phyloP scores from a whole-genome alignment of 2,113 vertebrate genomes.

The Cyanoramphus novaezelandiae region DNA sequence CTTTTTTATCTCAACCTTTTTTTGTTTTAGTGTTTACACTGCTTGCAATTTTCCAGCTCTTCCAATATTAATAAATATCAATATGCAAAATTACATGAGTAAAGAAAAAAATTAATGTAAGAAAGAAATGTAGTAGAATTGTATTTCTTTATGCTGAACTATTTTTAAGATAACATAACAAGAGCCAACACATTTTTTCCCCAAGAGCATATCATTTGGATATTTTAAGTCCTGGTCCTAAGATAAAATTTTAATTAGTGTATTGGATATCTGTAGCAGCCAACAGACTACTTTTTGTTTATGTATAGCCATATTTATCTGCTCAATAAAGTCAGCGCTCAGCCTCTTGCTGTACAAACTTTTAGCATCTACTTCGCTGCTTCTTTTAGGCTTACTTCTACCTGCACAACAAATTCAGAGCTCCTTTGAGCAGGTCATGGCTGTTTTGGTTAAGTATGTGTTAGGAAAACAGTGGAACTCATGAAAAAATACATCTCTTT shows the following conservation, averaged over 20 bases:
- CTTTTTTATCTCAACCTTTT: conserved; percentile 13
- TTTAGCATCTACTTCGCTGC: not conserved
- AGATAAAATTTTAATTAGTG: not conserved
- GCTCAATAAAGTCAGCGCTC: not conserved
- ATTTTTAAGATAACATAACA: not conserved
- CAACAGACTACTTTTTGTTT: not conserved
- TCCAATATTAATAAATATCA: too few relatives aligned
- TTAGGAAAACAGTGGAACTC: not conserved
- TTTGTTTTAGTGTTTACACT: conserved; percentile 11
- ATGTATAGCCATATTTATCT: not conserved
- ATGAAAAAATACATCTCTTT: not conserved
- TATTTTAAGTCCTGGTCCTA: not conserved
- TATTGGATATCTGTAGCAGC: not conserved
- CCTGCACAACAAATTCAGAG: not conserved
- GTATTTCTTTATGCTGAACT: not conserved
- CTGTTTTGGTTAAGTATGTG: not conserved
- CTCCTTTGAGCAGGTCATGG: not conserved
- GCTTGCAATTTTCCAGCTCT: conserved; percentile 16
- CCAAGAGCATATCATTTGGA: not conserved
- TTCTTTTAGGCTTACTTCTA: not conserved
- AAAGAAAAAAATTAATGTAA: conserved; percentile 15
- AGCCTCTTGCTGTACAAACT: not conserved
- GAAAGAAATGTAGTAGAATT: conserved; percentile 7
- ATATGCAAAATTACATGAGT: not conserved
- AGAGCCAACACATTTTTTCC: not conserved